A percentile compares a stretch with the other conserved stretches of the same genome.
Conservation (phyloP, 1,140 invertebrate species). For the Drosophila trapezifrons region DNA sequence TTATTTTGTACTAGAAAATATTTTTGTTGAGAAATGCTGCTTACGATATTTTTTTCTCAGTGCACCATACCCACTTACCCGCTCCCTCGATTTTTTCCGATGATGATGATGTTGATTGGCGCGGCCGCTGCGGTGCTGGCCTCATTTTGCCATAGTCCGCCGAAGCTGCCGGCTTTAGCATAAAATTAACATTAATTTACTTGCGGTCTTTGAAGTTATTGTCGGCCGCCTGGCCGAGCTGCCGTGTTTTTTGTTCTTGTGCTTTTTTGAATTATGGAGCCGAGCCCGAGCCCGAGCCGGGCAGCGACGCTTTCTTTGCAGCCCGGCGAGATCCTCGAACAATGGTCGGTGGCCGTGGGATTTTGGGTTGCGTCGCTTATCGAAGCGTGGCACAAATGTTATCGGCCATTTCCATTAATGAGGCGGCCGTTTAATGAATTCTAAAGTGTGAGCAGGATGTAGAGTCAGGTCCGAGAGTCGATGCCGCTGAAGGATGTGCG, state of each 20-base stretch:
- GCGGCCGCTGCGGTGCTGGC: slow-evolving; percentile 52
- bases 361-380: slow-evolving; percentile 66
- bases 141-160: slow-evolving; percentile 56
- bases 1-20: too few relatives aligned
- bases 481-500: slow-evolving; percentile 60
- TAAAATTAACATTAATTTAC: slow-evolving; percentile 83
- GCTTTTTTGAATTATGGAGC: slow-evolving; percentile 77
- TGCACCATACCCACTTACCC: neutral
- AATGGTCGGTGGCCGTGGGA: slow-evolving; percentile 49
- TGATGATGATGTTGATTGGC: slow-evolving; percentile 70
- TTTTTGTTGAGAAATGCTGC: neutral
- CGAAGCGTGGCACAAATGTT: slow-evolving; percentile 79
- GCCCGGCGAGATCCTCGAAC: slow-evolving; percentile 53
- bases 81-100: slow-evolving; percentile 18
- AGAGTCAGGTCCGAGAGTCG: slow-evolving; percentile 7
- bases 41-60: neutral
- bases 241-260: slow-evolving; percentile 69
- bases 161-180: slow-evolving; percentile 72
- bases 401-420: slow-evolving; percentile 83
- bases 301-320: slow-evolving; percentile 13
- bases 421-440: slow-evolving; percentile 81
- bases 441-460: slow-evolving; percentile 66
- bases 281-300: neutral
- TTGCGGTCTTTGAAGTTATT: slow-evolving; percentile 83
- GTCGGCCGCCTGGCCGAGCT: slow-evolving; percentile 44